Evolutionary conservation across 64 coral and sea anemone genomes (phyloP).

Genomic region (Pocillopora verrucosa): DNA sequence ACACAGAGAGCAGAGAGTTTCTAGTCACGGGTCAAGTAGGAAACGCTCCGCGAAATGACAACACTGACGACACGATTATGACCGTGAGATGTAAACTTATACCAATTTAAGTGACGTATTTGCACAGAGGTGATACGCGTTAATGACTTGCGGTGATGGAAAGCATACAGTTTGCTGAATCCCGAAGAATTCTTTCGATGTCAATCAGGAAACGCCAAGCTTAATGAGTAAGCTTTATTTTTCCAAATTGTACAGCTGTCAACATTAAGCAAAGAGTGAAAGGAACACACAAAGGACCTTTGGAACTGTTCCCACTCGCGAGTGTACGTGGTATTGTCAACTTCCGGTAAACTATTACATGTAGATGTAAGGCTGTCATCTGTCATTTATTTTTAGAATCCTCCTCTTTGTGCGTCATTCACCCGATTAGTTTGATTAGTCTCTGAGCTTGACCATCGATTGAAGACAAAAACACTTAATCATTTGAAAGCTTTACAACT

Average conservation of each 20-base stretch:
- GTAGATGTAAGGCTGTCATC: neutral
- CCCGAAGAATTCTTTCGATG: too few relatives aligned
- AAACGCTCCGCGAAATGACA: neutral
- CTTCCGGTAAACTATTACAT: neutral
- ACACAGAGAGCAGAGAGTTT: neutral
- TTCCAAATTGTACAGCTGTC: neutral
- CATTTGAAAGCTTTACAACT: too few relatives aligned
- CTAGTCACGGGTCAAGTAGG: neutral
- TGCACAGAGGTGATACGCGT: neutral
- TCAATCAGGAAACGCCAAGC: neutral
- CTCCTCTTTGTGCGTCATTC: too few relatives aligned
- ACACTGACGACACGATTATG: neutral
- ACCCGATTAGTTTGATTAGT: too few relatives aligned
- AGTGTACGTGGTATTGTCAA: neutral
- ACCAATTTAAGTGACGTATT: neutral
- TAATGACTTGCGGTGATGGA: neutral
- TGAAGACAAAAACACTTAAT: too few relatives aligned
- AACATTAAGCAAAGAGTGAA: neutral
- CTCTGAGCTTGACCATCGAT: too few relatives aligned
- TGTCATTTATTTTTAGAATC: too few relatives aligned
- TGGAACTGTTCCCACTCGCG: too few relatives aligned
- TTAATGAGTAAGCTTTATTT: neutral
- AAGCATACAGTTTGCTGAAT: neutral
- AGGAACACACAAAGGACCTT: neutral
- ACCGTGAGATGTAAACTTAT: constrained; percentile 7